phyloP scores from a whole-genome alignment of 2,113 vertebrate species.

The Falcunculus frontatus region DNA sequence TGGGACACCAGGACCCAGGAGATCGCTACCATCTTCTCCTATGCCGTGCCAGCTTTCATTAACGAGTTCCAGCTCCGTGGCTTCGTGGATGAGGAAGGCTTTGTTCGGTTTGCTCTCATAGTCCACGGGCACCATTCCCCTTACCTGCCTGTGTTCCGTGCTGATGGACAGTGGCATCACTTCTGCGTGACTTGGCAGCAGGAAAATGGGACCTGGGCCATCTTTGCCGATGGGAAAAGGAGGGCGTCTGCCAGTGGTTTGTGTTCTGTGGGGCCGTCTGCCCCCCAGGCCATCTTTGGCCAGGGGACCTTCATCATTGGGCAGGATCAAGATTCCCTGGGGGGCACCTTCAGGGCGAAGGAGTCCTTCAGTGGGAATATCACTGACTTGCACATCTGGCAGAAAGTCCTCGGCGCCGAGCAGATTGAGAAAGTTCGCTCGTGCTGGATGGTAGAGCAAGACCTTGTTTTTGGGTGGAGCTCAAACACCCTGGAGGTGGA shows the following conservation, averaged over 20 bases:
- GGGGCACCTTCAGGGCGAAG: slow-evolving; percentile 79
- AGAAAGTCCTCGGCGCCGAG: slow-evolving; percentile 43
- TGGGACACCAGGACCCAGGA: slow-evolving; percentile 73
- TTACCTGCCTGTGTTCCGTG: slow-evolving; percentile 76
- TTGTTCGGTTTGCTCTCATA: slow-evolving; percentile 79
- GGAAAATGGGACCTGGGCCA: slow-evolving; percentile 70
- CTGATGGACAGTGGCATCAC: slow-evolving; percentile 84
- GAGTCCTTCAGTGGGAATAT: slow-evolving; percentile 90
- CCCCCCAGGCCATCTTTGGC: slow-evolving; percentile 71
- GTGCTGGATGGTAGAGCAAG: slow-evolving; percentile 54
- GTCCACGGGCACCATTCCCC: slow-evolving; percentile 83
- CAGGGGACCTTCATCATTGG: slow-evolving; percentile 85
- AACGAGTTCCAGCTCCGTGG: slow-evolving; percentile 88
- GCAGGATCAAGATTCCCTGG: slow-evolving; percentile 89
- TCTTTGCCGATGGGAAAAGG: slow-evolving; percentile 77
- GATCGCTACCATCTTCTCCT: slow-evolving; percentile 82
- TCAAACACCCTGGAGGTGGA: slow-evolving; percentile 58
- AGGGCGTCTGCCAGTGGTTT: slow-evolving; percentile 66
- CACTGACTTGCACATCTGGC: slow-evolving; percentile 84
- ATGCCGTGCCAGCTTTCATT: slow-evolving; percentile 73
- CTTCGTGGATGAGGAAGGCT: slow-evolving; percentile 65
- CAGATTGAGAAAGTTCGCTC: slow-evolving; percentile 72
- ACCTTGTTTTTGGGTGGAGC: slow-evolving; percentile 78
- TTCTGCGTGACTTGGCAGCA: slow-evolving; percentile 82
- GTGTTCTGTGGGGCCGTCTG: neutral